Conservation (phyloP, 2,888 invertebrate species). For the Brachypterus glaber region DNA sequence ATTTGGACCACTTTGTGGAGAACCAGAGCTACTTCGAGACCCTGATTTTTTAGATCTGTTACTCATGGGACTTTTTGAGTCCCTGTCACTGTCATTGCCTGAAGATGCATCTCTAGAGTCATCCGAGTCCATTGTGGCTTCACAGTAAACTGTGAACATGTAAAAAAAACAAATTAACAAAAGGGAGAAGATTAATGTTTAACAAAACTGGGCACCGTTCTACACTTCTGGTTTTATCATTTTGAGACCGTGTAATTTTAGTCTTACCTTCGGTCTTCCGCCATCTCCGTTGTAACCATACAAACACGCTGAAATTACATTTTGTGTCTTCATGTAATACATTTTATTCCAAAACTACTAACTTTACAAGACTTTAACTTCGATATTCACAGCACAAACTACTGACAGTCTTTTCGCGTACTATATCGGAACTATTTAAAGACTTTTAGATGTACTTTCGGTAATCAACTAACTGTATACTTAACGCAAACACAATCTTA, state of each 20-base stretch:
- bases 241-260: constrained; percentile 36
- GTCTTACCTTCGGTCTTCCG: constrained; percentile 41
- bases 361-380: constrained; percentile 26
- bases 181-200: constrained; percentile 8
- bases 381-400: constrained; percentile 40
- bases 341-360: constrained; percentile 32
- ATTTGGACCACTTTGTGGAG: constrained; percentile 23
- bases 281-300: constrained; percentile 38
- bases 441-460: constrained; percentile 28
- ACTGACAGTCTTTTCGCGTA: constrained; percentile 39
- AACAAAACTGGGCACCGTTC: constrained; percentile 16
- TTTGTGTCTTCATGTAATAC: constrained; percentile 37
- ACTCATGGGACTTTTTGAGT: constrained; percentile 25
- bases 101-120: constrained; percentile 47
- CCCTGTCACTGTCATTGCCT: constrained; percentile 34
- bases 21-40: constrained; percentile 18
- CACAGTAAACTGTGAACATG: constrained; percentile 24
- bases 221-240: constrained; percentile 27
- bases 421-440: constrained; percentile 27
- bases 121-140: constrained; percentile 48
- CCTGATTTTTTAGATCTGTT: constrained; percentile 6
- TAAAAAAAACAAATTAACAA: constrained; percentile 10
- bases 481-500: constrained; percentile 37
- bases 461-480: constrained; percentile 29
- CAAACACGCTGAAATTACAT: constrained; percentile 37